Evolutionary conservation across 2,888 invertebrate species (phyloP), one percentile per base, ranked within the genome.

Genomic region (Lasiommata megera): DNA sequence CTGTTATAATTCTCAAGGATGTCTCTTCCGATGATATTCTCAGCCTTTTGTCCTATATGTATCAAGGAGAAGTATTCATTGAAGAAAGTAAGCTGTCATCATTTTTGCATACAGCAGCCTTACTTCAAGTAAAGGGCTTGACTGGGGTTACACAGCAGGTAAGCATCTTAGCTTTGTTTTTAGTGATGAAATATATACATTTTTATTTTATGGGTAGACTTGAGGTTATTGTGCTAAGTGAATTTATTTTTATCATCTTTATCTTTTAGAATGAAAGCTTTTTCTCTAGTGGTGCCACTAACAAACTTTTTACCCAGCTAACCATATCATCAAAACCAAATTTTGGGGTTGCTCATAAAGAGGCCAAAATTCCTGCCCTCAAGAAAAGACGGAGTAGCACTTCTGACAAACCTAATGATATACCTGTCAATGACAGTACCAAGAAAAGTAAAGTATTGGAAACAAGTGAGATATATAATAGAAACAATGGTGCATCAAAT

Each of bases 1-100:
- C 94, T 48, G 93, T 95, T 54, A 94, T 95, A 52, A 94, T 95
- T 64, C 75, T 94, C 56, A 94, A 94, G 82, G 94, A 94, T 88
- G 94, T 94, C 9, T 89, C 91, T 34, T 92, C 93, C 63, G 92
- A 92, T 71, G 94, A 94, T 74, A 92, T 94, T 67, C 92, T 93
- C 59, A 94, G 94, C 57, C 85, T 94, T 53, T 79, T 94, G 62
- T 93, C 93, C 60, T 94, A 94, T 67, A 94, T 94, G 92, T 94
- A 94, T 72, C 94, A 94, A 79, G 94, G 94, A 56, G 94, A 94
- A 77, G 94, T 94, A 0, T 93, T 94, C 71, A 93, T 94, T 64
- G 92, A 93, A 65, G 93, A 94, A 72, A 93, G 93, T 67, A 93
- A 93, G 68, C 71, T 94, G 60, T 86, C 93, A 52, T 93, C 94